These are phyloP conservation scores for Helobdella robusta DNA, from an alignment of 2,888 invertebrate genomes.

Conservation along the genomic window DNA sequence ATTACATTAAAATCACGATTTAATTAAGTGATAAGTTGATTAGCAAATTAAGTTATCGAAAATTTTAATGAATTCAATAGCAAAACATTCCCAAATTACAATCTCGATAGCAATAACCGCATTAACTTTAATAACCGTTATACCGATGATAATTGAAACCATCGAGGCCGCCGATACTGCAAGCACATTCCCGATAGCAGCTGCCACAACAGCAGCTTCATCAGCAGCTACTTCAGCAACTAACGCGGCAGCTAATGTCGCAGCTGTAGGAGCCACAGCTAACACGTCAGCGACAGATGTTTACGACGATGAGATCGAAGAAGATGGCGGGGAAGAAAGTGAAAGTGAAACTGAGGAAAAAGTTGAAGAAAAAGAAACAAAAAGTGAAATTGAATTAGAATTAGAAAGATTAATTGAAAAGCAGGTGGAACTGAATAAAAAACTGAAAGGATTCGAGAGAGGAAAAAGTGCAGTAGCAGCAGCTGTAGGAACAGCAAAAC, in stretches of 20 bases:
- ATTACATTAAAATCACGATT: too few relatives aligned
- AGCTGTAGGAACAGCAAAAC: too few relatives aligned
- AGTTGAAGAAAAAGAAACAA: neutral
- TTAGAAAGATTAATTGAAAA: too few relatives aligned
- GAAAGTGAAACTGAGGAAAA: neutral
- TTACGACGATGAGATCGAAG: neutral
- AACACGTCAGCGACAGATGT: conserved; percentile 1
- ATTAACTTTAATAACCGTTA: neutral
- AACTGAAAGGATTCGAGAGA: too few relatives aligned
- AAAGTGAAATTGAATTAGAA: neutral
- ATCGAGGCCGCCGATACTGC: neutral
- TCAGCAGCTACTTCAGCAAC: neutral
- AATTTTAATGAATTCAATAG: too few relatives aligned
- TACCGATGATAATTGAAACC: neutral
- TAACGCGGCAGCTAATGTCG: neutral
- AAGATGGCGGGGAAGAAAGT: neutral
- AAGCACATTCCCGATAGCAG: neutral
- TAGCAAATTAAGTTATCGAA: too few relatives aligned
- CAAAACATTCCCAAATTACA: too few relatives aligned
- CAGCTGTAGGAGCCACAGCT: conserved; percentile 3
- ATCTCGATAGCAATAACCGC: too few relatives aligned
- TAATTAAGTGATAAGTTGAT: too few relatives aligned
- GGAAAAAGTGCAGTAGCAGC: too few relatives aligned
- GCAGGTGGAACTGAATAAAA: too few relatives aligned
- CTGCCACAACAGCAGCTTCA: too few relatives aligned